A percentile compares a stretch with the other conserved stretches of the same genome.
phyloP scores from a whole-genome alignment of 1,140 invertebrate species.

The Cyclargus thomasi region DNA sequence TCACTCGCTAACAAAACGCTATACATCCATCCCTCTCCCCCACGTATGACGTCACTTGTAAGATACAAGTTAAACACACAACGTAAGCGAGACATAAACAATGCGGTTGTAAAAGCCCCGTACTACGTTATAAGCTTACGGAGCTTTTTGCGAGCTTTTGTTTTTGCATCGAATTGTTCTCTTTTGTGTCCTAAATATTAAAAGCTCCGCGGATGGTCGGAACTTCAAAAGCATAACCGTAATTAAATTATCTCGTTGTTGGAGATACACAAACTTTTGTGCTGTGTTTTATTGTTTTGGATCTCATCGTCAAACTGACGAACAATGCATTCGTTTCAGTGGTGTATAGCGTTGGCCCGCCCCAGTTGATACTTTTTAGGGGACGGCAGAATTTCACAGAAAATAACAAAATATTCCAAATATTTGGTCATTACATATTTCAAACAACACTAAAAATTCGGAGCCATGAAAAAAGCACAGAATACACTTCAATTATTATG shows the following conservation, averaged over 20 bases:
- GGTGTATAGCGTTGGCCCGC: too few relatives aligned
- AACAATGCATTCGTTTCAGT: too few relatives aligned
- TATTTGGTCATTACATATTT: too few relatives aligned
- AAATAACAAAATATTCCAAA: too few relatives aligned
- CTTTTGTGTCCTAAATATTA: background rate
- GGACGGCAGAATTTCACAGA: too few relatives aligned
- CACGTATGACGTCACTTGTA: constrained; percentile 2
- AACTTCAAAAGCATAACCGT: background rate
- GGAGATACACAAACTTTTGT: background rate
- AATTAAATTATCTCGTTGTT: background rate
- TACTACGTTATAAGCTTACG: background rate
- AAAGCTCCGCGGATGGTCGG: background rate
- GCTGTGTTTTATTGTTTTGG: too few relatives aligned
- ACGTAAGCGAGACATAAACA: background rate
- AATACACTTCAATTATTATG: too few relatives aligned
- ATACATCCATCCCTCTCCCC: background rate
- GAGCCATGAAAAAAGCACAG: too few relatives aligned
- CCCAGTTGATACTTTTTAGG: too few relatives aligned
- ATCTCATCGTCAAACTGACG: too few relatives aligned
- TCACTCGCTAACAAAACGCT: background rate
- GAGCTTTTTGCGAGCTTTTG: background rate
- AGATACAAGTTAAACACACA: background rate
- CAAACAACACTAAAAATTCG: too few relatives aligned
- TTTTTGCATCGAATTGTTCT: background rate
- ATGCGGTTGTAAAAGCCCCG: constrained; percentile 6